These are phyloP conservation scores for Prunella himalayana DNA, from an alignment of 2,113 vertebrate species.

Conservation along the genomic window DNA sequence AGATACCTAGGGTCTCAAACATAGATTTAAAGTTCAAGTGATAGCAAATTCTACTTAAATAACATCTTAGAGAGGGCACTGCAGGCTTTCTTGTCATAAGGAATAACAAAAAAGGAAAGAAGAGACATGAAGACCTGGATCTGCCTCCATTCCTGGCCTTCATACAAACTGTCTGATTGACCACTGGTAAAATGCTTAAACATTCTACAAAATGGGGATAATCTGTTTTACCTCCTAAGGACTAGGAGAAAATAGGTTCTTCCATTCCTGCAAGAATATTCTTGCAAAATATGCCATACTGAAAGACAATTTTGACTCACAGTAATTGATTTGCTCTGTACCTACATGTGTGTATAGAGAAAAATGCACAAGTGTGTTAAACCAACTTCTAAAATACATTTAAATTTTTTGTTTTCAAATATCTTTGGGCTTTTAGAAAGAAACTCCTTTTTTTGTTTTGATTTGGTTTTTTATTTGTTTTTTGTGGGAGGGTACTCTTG, in stretches of 20 bases:
- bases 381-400: background rate
- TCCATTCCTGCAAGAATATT: background rate
- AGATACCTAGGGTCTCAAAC: background rate
- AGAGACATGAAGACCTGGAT: background rate
- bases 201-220: background rate
- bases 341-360: background rate
- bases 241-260: background rate
- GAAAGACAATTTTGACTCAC: background rate
- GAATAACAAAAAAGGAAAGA: background rate
- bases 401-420: background rate
- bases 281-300: background rate
- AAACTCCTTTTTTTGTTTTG: background rate
- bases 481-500: background rate
- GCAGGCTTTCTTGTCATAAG: background rate
- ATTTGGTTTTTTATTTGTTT: too few relatives aligned
- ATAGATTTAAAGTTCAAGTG: background rate
- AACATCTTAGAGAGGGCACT: background rate
- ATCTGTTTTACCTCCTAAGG: background rate
- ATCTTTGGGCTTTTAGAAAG: background rate
- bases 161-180: background rate
- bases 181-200: background rate
- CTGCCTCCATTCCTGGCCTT: background rate
- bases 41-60: background rate
- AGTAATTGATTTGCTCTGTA: background rate
- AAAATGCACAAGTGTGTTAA: background rate